Percentiles rank a stretch among this genome's conserved stretches.
phyloP scores from a whole-genome alignment of 2,797 vertebrate genomes.

The Lepus oiostolus region DNA sequence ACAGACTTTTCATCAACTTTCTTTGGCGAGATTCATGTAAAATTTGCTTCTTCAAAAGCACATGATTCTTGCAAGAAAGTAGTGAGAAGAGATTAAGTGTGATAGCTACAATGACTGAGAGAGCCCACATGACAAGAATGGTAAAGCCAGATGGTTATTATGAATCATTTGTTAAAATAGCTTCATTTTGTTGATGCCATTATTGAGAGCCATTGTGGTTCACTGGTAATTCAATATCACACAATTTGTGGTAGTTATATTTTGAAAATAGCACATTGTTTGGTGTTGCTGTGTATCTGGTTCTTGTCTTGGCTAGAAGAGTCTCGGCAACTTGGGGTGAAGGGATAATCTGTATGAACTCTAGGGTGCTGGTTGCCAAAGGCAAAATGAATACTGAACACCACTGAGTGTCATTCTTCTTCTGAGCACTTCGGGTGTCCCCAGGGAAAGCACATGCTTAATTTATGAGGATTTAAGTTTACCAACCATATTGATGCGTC shows the following conservation, averaged over 20 bases:
- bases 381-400: background rate
- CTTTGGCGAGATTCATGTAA: background rate
- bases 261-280: constrained; percentile 22
- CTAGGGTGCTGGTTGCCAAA: background rate
- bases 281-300: background rate
- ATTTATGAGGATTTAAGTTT: background rate
- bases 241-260: background rate
- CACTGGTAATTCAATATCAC: background rate
- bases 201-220: background rate
- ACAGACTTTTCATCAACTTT: background rate
- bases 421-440: background rate
- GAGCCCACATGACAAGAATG: background rate
- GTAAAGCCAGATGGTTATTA: background rate
- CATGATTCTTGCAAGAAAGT: constrained; percentile 2
- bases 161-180: background rate
- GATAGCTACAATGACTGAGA: background rate
- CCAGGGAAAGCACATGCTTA: background rate
- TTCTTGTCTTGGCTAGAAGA: background rate
- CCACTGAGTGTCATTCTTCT: background rate
- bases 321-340: background rate
- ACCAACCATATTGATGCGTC: background rate
- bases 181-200: background rate
- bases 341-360: background rate
- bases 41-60: constrained; percentile 21
- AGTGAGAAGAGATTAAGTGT: background rate